Evolutionary conservation across 2,888 invertebrate species (phyloP).

Genomic region (Gastracanthus pulcherrimus): DNA sequence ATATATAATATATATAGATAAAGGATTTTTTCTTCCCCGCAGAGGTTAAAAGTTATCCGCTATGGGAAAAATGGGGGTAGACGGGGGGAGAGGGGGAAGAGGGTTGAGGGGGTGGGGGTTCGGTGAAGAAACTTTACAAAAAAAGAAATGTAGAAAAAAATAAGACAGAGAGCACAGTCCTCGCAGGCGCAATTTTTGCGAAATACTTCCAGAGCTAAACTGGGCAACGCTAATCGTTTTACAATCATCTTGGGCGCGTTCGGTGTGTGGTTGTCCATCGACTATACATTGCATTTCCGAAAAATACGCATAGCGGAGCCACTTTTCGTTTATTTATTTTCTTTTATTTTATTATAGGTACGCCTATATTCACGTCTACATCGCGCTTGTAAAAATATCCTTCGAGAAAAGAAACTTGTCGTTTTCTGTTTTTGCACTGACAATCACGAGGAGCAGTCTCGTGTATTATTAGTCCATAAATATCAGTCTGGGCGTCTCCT

Average conservation of each 20-base stretch:
- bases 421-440: constrained; percentile 57
- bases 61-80: constrained; percentile 14
- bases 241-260: neutral
- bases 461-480: constrained; percentile 46
- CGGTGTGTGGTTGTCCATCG: neutral
- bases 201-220: neutral
- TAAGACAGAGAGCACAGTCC: constrained; percentile 33
- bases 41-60: constrained; percentile 40
- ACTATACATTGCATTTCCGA: neutral
- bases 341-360: neutral
- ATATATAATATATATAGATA: constrained; percentile 52
- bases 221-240: neutral
- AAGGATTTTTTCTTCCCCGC: constrained; percentile 36
- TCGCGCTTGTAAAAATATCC: constrained; percentile 50
- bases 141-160: constrained; percentile 33
- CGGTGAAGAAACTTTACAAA: constrained; percentile 46
- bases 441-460: constrained; percentile 48
- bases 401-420: constrained; percentile 40
- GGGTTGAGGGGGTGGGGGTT: neutral
- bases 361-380: neutral
- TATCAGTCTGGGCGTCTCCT: constrained; percentile 44
- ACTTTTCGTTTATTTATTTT: constrained; percentile 20
- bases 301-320: constrained; percentile 27
- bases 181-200: constrained; percentile 28
- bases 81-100: neutral